Conservation (phyloP, 2,797 vertebrate genomes). For the Discoglossus pictus region DNA sequence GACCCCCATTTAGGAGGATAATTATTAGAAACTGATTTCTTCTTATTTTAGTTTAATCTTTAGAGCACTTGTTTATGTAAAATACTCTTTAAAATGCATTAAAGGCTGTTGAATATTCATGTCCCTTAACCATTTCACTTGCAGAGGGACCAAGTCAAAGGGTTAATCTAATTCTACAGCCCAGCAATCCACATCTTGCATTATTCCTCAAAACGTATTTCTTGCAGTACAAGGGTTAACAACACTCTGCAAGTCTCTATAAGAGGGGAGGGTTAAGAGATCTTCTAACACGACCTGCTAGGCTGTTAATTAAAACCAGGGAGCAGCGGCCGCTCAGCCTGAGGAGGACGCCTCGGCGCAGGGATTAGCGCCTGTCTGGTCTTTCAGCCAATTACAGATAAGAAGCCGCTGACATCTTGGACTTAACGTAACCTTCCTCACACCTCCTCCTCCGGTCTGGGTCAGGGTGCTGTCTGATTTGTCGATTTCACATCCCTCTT, state of each 20-base stretch:
- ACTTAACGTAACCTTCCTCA: slow-evolving; percentile 13
- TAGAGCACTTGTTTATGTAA: too few relatives aligned
- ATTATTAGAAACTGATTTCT: too few relatives aligned
- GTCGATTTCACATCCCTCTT: background rate
- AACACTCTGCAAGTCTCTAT: background rate
- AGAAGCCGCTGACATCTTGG: slow-evolving; percentile 33
- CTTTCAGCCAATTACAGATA: slow-evolving; percentile 44
- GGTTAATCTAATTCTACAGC: too few relatives aligned
- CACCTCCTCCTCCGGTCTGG: slow-evolving; percentile 3
- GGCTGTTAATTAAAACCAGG: slow-evolving; percentile 38
- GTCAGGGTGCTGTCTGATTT: background rate
- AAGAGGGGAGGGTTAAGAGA: slow-evolving; percentile 13
- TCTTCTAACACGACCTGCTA: slow-evolving; percentile 18
- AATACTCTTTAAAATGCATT: too few relatives aligned
- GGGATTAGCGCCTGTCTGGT: slow-evolving; percentile 27
- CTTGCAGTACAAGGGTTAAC: slow-evolving; percentile 1
- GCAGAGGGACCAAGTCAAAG: too few relatives aligned
- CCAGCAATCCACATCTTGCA: too few relatives aligned
- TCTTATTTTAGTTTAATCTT: too few relatives aligned
- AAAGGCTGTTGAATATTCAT: too few relatives aligned
- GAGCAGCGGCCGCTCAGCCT: slow-evolving; percentile 10
- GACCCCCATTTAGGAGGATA: too few relatives aligned
- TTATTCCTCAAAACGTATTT: too few relatives aligned
- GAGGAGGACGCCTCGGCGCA: background rate
- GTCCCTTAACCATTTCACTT: too few relatives aligned